These are phyloP conservation scores for Aplysia californica DNA, from an alignment of 1,140 invertebrate genomes.

Conservation along the genomic window DNA sequence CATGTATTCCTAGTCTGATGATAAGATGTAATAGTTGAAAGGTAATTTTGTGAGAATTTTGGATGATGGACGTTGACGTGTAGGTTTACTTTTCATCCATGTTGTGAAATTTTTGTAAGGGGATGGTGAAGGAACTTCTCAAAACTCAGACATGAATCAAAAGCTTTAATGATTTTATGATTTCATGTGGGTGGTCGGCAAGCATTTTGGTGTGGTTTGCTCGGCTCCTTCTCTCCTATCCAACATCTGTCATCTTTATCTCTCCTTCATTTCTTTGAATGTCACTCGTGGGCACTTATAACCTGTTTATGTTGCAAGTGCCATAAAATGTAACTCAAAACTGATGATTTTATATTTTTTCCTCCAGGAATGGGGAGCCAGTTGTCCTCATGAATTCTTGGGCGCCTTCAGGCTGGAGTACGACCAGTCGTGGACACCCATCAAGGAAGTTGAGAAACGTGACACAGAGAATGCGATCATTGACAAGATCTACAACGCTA, in stretches of 20 bases:
- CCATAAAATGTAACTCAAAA: no score
- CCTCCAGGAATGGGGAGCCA: conserved; percentile 75
- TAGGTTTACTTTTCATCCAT: not conserved
- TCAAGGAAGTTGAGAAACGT: conserved; percentile 43
- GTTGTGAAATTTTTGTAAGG: not conserved
- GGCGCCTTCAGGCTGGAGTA: conserved; percentile 77
- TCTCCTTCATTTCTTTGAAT: no score
- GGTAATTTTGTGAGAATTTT: no score
- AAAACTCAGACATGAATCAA: not conserved
- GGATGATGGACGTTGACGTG: no score
- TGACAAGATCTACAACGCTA: conserved; percentile 57
- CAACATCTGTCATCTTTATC: not conserved
- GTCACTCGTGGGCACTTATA: no score
- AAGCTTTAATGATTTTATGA: not conserved
- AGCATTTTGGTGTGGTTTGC: not conserved
- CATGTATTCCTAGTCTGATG: no score
- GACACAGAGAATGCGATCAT: conserved; percentile 48
- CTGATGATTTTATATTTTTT: not conserved
- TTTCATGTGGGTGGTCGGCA: not conserved
- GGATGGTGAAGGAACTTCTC: not conserved
- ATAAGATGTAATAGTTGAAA: no score
- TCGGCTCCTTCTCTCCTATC: not conserved
- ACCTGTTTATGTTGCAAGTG: no score
- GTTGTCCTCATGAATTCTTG: conserved; percentile 73
- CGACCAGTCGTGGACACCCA: conserved; percentile 78